Evolutionary conservation across 2,797 vertebrate species (phyloP).

Genomic region (Acomys russatus): DNA sequence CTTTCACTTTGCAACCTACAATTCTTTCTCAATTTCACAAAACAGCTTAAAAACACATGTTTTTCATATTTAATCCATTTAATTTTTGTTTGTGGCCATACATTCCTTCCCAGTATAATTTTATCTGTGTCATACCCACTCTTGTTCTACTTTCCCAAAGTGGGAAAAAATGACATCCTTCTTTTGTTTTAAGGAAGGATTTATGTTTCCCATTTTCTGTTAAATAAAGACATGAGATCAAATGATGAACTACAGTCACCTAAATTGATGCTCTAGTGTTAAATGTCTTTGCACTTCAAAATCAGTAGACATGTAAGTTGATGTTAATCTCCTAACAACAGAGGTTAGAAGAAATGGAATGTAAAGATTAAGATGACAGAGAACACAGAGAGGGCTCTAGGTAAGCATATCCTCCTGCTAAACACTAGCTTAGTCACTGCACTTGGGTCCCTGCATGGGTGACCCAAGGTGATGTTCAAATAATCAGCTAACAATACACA

Average conservation of each 20-base stretch:
- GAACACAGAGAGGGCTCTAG: rapidly evolving
- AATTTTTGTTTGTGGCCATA: not conserved
- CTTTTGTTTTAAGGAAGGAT: not conserved
- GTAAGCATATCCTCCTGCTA: not conserved
- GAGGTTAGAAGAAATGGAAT: not conserved
- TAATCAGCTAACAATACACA: not conserved
- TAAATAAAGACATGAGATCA: not conserved
- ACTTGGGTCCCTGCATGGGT: not conserved
- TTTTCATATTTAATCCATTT: not conserved
- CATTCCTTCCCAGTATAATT: not conserved
- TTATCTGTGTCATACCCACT: not conserved
- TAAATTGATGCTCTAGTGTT: not conserved
- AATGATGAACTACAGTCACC: not conserved
- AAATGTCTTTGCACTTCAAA: not conserved
- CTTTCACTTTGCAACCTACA: not conserved
- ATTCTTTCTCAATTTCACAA: not conserved
- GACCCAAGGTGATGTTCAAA: not conserved
- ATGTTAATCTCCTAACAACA: not conserved
- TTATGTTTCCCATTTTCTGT: not conserved
- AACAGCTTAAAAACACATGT: not conserved
- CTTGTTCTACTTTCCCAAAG: not conserved
- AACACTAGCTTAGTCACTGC: too few species aligned
- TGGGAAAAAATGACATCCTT: not conserved
- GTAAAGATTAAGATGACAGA: not conserved
- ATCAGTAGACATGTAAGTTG: not conserved